Evolutionary conservation across 2,797 vertebrate genomes (phyloP).

Genomic region (Valencia hispanica): DNA sequence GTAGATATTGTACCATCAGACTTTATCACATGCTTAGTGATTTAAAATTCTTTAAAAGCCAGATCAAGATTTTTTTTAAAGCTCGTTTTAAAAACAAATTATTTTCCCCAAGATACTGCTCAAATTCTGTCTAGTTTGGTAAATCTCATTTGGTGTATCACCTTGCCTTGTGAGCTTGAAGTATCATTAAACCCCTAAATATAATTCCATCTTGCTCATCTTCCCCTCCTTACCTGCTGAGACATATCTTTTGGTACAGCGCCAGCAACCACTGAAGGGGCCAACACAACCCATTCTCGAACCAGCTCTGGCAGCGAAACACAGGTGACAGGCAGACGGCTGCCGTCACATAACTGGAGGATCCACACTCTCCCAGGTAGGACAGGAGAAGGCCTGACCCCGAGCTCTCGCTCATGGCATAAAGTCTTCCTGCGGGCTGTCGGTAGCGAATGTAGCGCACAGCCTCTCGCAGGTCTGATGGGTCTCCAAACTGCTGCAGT

Average conservation of each 20-base stretch:
- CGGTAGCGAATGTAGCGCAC: constrained; percentile 85
- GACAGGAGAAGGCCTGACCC: constrained; percentile 87
- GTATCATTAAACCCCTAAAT: background rate
- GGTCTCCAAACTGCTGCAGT: constrained; percentile 87
- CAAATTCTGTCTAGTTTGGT: background rate
- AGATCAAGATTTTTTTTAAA: background rate
- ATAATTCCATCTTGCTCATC: background rate
- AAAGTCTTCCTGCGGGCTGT: constrained; percentile 82
- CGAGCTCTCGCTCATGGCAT: constrained; percentile 85
- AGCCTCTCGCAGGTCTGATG: constrained; percentile 83
- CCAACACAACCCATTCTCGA: constrained; percentile 81
- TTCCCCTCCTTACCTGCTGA: constrained; percentile 81
- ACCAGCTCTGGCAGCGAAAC: constrained; percentile 87
- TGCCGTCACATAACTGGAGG: constrained; percentile 85
- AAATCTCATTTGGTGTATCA: background rate
- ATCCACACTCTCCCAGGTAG: constrained; percentile 88
- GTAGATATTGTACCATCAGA: background rate
- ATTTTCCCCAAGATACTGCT: background rate
- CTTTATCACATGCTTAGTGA: background rate
- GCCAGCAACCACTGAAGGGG: constrained; percentile 78
- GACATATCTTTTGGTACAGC: constrained; percentile 85
- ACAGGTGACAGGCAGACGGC: constrained; percentile 86
- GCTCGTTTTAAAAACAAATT: background rate
- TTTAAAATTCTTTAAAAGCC: background rate
- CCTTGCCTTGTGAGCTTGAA: background rate